phyloP scores from a whole-genome alignment of 1,140 invertebrate species.

The Steinernema feltiae region DNA sequence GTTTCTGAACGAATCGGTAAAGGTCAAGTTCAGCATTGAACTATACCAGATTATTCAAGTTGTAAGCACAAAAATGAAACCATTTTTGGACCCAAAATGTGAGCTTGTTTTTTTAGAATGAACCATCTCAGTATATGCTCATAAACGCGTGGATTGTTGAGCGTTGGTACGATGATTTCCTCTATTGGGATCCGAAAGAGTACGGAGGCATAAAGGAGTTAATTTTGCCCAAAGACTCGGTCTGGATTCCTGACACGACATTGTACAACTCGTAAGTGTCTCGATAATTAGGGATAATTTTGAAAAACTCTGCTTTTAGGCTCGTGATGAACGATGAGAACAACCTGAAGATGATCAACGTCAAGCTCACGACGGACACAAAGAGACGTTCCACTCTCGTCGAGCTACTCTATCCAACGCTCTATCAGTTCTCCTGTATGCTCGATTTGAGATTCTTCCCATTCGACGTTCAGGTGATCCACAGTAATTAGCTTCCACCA shows the following conservation, averaged over 20 bases:
- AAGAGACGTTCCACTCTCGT: conserved; percentile 34
- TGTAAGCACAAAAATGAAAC: too few species aligned
- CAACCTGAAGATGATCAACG: conserved; percentile 53
- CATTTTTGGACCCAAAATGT: too few species aligned
- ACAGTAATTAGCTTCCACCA: not conserved
- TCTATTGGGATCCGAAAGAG: conserved; percentile 51
- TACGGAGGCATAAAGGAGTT: conserved; percentile 54
- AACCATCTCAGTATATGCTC: conserved; percentile 54
- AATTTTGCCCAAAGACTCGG: conserved; percentile 44
- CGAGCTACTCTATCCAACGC: conserved; percentile 54
- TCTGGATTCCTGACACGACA: conserved; percentile 44
- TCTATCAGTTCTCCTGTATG: conserved; percentile 55
- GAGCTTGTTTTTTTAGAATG: conserved; percentile 57
- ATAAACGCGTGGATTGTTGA: conserved; percentile 56
- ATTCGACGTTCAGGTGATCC: conserved; percentile 52
- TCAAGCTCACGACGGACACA: conserved; percentile 52
- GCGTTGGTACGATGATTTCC: conserved; percentile 56
- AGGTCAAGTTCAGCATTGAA: conserved; percentile 56
- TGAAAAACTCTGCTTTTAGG: not conserved
- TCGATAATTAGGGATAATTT: too few species aligned
- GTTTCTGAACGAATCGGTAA: conserved; percentile 38
- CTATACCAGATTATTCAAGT: conserved; percentile 56
- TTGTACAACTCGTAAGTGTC: conserved; percentile 41
- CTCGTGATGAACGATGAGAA: conserved; percentile 58
- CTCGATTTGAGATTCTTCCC: conserved; percentile 52